Percentiles rank a stretch among this genome's conserved stretches.
phyloP scores from a whole-genome alignment of 2,888 invertebrate genomes.

The Lamellibrachia columna region DNA sequence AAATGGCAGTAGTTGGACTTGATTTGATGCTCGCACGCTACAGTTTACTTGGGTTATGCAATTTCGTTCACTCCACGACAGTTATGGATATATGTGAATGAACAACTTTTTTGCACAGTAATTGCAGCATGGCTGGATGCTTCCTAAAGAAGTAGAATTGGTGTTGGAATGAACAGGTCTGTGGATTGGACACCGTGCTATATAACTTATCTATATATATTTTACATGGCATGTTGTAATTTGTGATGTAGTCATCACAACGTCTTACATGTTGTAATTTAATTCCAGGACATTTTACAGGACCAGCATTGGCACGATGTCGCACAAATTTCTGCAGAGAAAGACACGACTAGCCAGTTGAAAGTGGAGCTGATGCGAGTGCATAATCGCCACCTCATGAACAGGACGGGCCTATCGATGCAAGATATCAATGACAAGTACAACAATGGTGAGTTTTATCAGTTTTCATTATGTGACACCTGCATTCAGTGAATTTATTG shows the following conservation, averaged over 20 bases:
- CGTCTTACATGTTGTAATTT: neutral
- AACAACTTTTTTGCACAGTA: too few relatives aligned
- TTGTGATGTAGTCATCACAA: neutral
- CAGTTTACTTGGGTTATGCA: too few relatives aligned
- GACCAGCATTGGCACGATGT: constrained; percentile 24
- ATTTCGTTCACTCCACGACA: too few relatives aligned
- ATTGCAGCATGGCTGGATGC: too few relatives aligned
- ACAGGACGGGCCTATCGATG: neutral
- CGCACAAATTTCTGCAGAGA: neutral
- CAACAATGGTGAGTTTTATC: neutral
- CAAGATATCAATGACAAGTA: neutral
- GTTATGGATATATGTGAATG: too few relatives aligned
- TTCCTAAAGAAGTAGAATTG: too few relatives aligned
- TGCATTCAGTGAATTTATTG: neutral
- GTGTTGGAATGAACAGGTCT: too few relatives aligned
- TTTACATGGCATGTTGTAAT: too few relatives aligned
- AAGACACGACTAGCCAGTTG: neutral
- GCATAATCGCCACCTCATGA: neutral
- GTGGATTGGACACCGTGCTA: too few relatives aligned
- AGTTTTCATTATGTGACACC: neutral
- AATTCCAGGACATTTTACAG: constrained; percentile 7
- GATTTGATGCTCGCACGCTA: too few relatives aligned
- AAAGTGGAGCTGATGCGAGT: neutral
- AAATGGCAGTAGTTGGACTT: too few relatives aligned
- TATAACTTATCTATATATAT: too few relatives aligned